phyloP scores from a whole-genome alignment of 2,797 vertebrate species.

The Chloroceryle amazona region DNA sequence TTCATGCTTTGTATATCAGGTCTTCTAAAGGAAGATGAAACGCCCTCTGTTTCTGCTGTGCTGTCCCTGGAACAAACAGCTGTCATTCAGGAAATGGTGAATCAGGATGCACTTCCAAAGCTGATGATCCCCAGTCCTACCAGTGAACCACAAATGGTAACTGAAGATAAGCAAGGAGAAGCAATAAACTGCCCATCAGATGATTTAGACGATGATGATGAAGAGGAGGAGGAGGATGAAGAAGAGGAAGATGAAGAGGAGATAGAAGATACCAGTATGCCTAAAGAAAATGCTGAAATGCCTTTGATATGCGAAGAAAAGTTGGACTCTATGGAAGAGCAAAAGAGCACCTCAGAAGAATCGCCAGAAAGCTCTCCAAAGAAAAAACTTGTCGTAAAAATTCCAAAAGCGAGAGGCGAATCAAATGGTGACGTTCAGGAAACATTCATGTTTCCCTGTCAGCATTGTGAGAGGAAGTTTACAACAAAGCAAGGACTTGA shows the following conservation, averaged over 20 bases:
- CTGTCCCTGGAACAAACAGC: conserved; percentile 81
- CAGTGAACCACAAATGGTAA: conserved; percentile 38
- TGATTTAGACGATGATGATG: conserved; percentile 71
- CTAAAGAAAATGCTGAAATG: conserved; percentile 67
- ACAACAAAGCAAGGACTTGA: conserved; percentile 96
- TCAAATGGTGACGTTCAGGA: conserved; percentile 87
- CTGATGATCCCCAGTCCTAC: conserved; percentile 47
- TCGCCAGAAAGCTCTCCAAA: conserved; percentile 77
- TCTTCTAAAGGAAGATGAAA: conserved; percentile 87
- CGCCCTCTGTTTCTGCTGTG: conserved; percentile 74
- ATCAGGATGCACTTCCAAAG: conserved; percentile 79
- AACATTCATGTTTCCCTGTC: conserved; percentile 89
- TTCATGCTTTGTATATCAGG: conserved; percentile 75
- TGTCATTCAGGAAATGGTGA: conserved; percentile 77
- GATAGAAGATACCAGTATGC: conserved; percentile 50
- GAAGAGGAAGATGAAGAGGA: conserved; percentile 80
- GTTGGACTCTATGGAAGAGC: conserved; percentile 79
- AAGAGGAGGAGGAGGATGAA: conserved; percentile 38
- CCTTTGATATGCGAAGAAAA: conserved; percentile 82
- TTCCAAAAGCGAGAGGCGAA: conserved; percentile 80
- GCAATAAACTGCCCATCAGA: conserved; percentile 42
- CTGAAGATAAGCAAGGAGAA: conserved; percentile 62
- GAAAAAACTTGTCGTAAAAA: conserved; percentile 60
- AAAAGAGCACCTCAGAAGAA: conserved; percentile 72
- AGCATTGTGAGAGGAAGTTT: conserved; percentile 94